Evolutionary conservation across 2,113 vertebrate species (phyloP).

Genomic region (Abramis brama): DNA sequence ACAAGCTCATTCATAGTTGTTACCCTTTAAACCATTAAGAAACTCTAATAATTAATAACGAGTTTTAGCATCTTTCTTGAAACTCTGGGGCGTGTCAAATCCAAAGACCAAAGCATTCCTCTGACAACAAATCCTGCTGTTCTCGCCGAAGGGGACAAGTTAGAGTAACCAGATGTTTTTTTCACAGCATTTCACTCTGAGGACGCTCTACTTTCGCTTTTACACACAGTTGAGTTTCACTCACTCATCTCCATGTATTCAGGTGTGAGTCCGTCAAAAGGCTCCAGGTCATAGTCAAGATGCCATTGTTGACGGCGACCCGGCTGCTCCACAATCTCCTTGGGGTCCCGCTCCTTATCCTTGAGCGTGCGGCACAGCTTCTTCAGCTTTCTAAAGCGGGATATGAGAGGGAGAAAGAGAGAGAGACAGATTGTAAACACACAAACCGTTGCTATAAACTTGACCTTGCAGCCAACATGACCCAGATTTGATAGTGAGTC

Average conservation of each 20-base stretch:
- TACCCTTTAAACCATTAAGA: neutral
- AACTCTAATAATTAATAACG: neutral
- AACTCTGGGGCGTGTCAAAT: constrained; percentile 2
- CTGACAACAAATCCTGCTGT: neutral
- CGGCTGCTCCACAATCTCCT: constrained; percentile 73
- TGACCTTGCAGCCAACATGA: neutral
- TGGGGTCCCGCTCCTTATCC: constrained; percentile 77
- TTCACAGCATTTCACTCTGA: neutral
- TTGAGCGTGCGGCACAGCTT: constrained; percentile 89
- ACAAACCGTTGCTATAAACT: constrained; percentile 5
- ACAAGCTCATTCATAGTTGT: neutral
- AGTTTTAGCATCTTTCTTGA: neutral
- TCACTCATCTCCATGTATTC: constrained; percentile 99
- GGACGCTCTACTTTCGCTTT: neutral
- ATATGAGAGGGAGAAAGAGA: neutral
- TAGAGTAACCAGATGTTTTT: constrained; percentile 9
- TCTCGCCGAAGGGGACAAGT: neutral
- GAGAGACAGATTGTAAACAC: neutral
- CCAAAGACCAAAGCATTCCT: neutral
- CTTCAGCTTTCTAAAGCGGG: constrained; percentile 86
- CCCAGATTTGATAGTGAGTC: constrained; percentile 16
- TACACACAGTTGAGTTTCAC: constrained; percentile 57
- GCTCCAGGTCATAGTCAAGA: constrained; percentile 87
- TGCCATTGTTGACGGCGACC: constrained; percentile 89
- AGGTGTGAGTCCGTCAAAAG: constrained; percentile 92